Evolutionary conservation across 2,797 vertebrate species (phyloP), one percentile per base, ranked within the genome.

Genomic region (Micropoecilia bifurca): DNA sequence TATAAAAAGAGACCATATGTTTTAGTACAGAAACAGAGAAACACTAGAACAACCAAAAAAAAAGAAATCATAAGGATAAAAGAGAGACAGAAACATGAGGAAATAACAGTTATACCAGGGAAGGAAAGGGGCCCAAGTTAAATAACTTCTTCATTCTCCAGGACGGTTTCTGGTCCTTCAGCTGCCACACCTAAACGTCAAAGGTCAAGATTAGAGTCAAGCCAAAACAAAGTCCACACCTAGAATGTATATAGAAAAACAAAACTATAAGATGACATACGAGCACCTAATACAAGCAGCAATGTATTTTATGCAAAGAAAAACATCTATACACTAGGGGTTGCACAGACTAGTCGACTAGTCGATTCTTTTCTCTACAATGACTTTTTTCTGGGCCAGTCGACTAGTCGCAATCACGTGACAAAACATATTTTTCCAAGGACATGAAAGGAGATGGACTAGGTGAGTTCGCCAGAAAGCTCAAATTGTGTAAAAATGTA

Each of bases 171-270:
- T 55, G 73, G 59, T 73, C 63, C 41, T 74, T 76, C 18, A 63
- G 25, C 53, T 69, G 89, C 87, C 93, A 83, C 92, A 78, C 92
- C 91, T 88, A 73, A 84, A 39, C 22, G 91, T 92, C 89, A 93
- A 91, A 88, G 79, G 81, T 91, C 88, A 85, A 36, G 13, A 41
- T 61, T 83, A 30, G 87, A 77, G 55, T 71, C 48, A 83, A 80
- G 81, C 2, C 59, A 45, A 83, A 46, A 18, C 76, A 20, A 85
- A 78, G 50, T 47, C 76, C 76, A 75, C 89, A 79, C 77, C 86
- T 84, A 68, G 3, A 80, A 87, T 22, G 46, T 84, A 82, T 30
- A 33, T 63, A 91, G 74, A 85, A 47, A 33, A 18, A 72, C 10
- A 28, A 57, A 36, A 47, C 28, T 48, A 53, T 53, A 36, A 77